Evolutionary conservation across 2,113 vertebrate species (phyloP).

Genomic region (Elgaria multicarinata): DNA sequence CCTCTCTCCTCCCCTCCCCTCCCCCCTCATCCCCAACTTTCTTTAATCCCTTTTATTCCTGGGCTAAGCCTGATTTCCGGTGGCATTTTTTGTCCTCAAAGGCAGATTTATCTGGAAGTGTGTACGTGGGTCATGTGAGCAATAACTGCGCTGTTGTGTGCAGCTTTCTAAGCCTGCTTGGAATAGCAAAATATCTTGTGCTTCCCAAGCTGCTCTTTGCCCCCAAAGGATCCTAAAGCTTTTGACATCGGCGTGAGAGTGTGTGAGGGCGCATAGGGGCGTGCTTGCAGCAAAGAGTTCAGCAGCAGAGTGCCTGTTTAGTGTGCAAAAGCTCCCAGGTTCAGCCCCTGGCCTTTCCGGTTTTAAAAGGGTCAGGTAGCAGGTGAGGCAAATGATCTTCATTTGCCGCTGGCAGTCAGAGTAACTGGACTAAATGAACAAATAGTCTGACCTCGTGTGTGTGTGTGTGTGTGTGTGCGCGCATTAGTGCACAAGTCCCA

Average conservation of each 20-base stretch:
- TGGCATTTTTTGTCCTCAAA: conserved; percentile 7
- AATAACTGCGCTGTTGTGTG: not conserved
- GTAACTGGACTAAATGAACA: not conserved
- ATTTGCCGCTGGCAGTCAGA: not conserved
- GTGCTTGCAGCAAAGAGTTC: not conserved
- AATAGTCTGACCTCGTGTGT: not conserved
- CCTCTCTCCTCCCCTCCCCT: too few relatives aligned
- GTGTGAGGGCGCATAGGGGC: too few relatives aligned
- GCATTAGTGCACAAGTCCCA: not conserved
- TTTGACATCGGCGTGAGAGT: not conserved
- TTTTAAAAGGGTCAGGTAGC: not conserved
- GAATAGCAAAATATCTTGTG: not conserved
- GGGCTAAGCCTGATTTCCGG: not conserved
- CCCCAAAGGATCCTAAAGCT: not conserved
- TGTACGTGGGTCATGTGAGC: conserved; percentile 17
- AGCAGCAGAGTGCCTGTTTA: not conserved
- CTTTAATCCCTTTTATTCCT: conserved; percentile 9
- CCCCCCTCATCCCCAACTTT: not conserved
- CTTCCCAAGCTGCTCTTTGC: not conserved
- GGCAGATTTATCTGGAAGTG: conserved; percentile 34
- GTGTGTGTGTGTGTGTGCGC: not conserved
- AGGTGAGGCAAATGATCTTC: too few relatives aligned
- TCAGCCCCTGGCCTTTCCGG: not conserved
- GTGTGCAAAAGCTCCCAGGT: not conserved
- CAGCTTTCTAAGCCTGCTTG: not conserved